These are phyloP conservation scores for Ceratoteleas bidentatus DNA, from an alignment of 1,140 invertebrate species.

Conservation along the genomic window DNA sequence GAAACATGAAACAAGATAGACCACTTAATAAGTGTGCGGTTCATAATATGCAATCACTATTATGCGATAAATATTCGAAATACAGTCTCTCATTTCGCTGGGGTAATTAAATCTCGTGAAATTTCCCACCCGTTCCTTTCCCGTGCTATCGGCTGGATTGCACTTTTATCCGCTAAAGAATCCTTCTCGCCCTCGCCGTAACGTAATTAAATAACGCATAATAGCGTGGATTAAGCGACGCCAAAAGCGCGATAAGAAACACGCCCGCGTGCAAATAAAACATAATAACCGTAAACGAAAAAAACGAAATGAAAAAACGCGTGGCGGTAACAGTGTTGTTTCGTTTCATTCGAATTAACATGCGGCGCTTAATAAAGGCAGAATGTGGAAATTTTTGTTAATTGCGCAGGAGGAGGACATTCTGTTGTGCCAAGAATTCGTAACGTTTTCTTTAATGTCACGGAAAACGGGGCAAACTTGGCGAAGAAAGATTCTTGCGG, in stretches of 20 bases:
- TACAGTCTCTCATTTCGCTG: background rate
- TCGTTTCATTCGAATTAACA: constrained; percentile 12
- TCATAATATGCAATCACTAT: too few species aligned
- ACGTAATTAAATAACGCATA: constrained; percentile 6
- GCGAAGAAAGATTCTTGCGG: background rate
- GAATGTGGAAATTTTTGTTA: constrained; percentile 6
- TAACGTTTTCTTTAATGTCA: constrained; percentile 6
- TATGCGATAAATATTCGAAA: background rate
- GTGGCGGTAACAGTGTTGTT: constrained; percentile 4
- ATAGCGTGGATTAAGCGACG: background rate
- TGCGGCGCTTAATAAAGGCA: background rate
- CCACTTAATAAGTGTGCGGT: too few species aligned
- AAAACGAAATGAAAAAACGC: background rate
- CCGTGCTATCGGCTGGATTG: background rate
- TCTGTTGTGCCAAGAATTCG: constrained; percentile 1
- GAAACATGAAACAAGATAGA: too few species aligned
- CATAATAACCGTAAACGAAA: constrained; percentile 1
- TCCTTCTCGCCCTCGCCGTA: background rate
- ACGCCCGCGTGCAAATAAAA: background rate
- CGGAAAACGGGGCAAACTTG: background rate
- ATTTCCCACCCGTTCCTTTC: background rate
- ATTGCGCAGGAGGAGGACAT: background rate
- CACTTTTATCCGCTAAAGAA: background rate
- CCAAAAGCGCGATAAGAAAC: constrained; percentile 4
- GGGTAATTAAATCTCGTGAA: constrained; percentile 2